A percentile compares a stretch with the other conserved stretches of the same genome.
These are phyloP conservation scores for Trematomus bernacchii DNA, from an alignment of 2,797 vertebrate species.

Conservation along the genomic window DNA sequence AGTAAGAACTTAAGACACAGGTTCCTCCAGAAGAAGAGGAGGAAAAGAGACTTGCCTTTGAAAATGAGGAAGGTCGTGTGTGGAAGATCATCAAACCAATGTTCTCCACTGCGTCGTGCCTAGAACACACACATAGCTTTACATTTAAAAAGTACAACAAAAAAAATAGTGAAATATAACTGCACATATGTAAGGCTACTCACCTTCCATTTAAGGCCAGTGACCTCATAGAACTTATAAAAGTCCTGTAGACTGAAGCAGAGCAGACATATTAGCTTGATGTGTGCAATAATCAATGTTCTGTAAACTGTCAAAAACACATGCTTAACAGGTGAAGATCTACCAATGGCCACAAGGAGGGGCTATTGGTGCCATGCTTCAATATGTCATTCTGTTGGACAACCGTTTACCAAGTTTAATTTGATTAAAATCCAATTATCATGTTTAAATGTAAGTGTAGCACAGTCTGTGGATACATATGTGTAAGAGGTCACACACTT, in stretches of 20 bases:
- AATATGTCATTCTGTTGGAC: no score
- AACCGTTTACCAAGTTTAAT: no score
- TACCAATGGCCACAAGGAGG: no score
- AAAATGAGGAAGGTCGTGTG: constrained; percentile 96
- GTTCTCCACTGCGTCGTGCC: constrained; percentile 92
- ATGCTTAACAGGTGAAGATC: no score
- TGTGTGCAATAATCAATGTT: no score
- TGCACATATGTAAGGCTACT: background rate
- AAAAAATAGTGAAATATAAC: constrained; percentile 2
- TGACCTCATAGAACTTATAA: constrained; percentile 96
- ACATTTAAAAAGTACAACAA: background rate
- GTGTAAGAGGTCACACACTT: no score
- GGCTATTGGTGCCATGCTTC: no score
- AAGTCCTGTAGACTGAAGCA: constrained; percentile 92
- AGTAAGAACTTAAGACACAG: background rate
- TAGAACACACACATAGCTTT: constrained; percentile 63
- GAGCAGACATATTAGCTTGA: constrained; percentile 7
- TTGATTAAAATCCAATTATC: no score
- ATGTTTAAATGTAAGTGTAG: no score
- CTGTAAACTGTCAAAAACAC: no score
- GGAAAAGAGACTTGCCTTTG: constrained; percentile 86
- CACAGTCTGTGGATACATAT: no score
- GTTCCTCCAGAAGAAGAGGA: constrained; percentile 11
- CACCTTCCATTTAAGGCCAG: constrained; percentile 98
- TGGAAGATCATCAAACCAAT: constrained; percentile 98